Evolutionary conservation across 2,113 vertebrate genomes (phyloP).

Genomic region (Myotis yumanensis): DNA sequence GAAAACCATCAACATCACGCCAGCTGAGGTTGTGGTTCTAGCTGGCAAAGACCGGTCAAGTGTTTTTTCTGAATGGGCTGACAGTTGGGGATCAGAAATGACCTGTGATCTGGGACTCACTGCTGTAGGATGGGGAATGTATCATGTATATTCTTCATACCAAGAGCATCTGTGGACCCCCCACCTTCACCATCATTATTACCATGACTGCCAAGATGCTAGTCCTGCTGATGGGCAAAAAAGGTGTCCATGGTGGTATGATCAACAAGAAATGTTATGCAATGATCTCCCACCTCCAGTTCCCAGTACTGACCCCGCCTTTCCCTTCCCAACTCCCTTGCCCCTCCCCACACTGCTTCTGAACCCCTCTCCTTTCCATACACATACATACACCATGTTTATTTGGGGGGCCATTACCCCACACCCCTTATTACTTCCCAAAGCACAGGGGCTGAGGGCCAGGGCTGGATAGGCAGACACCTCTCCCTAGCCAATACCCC

Average conservation of each 20-base stretch:
- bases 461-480: background rate
- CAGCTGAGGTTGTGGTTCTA: background rate
- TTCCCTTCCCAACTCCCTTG: background rate
- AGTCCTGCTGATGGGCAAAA: constrained; percentile 43
- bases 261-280: constrained; percentile 43
- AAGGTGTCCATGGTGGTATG: background rate
- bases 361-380: background rate
- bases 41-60: background rate
- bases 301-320: background rate
- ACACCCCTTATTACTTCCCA: background rate
- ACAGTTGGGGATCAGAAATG: constrained; percentile 60
- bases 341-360: background rate
- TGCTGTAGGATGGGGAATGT: constrained; percentile 70
- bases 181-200: background rate
- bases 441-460: background rate
- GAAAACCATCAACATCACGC: background rate
- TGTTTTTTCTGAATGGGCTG: background rate
- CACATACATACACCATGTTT: background rate
- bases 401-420: background rate
- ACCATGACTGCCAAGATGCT: constrained; percentile 42
- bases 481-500: background rate
- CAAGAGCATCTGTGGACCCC: background rate
- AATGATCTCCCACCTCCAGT: background rate
- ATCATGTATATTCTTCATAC: constrained; percentile 77
- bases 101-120: constrained; percentile 80